Percentiles rank a stretch among this genome's conserved stretches.
Evolutionary conservation across 1,140 invertebrate species (phyloP).

Genomic region (Pachyrhynchus sulphureomaculatus): DNA sequence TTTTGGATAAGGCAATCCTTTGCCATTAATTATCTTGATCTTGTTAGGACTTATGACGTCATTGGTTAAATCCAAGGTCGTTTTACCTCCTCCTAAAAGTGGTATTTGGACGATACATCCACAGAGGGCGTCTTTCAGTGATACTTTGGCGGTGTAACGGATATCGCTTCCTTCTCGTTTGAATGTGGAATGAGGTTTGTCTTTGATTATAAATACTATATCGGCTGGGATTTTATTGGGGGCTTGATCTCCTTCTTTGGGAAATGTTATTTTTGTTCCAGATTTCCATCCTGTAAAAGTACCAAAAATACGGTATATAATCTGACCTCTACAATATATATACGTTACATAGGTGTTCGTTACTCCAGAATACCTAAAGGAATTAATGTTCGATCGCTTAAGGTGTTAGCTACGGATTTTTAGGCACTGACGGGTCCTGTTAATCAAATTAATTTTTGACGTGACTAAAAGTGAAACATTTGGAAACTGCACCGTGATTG

Average conservation of each 20-base stretch:
- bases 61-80: slow-evolving; percentile 66
- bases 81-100: slow-evolving; percentile 72
- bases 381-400: too few species aligned
- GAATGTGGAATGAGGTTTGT: slow-evolving; percentile 85
- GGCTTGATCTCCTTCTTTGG: slow-evolving; percentile 87
- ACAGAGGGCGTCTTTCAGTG: slow-evolving; percentile 78
- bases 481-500: too few species aligned
- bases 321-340: too few species aligned
- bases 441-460: too few species aligned
- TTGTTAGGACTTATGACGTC: slow-evolving; percentile 83
- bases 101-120: slow-evolving; percentile 77
- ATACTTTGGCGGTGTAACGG: slow-evolving; percentile 77
- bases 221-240: slow-evolving; percentile 88
- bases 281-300: too few species aligned
- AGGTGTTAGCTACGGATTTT: too few species aligned
- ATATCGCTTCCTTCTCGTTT: slow-evolving; percentile 86
- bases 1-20: slow-evolving; percentile 86
- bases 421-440: too few species aligned
- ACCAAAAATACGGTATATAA: too few species aligned
- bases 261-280: slow-evolving; percentile 93
- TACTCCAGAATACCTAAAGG: too few species aligned
- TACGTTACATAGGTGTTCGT: too few species aligned
- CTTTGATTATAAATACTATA: slow-evolving; percentile 92
- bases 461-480: too few species aligned
- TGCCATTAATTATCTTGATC: slow-evolving; percentile 72